Evolutionary conservation across 2,888 invertebrate genomes (phyloP).

Genomic region (Apamea epomidion): DNA sequence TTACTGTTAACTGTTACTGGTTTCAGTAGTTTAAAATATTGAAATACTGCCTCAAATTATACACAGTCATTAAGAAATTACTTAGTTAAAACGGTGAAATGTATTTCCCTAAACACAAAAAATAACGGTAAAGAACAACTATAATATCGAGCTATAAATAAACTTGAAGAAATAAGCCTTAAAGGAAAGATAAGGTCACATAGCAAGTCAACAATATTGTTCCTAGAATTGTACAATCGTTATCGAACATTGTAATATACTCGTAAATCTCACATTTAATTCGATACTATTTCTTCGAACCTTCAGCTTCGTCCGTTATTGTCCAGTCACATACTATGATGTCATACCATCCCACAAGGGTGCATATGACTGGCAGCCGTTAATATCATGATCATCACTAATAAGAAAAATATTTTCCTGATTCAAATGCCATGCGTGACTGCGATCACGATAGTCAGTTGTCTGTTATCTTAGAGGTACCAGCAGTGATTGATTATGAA

Average conservation of each 20-base stretch:
- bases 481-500: slow-evolving; percentile 41
- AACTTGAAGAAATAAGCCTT: background rate
- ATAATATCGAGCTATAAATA: background rate
- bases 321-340: slow-evolving; percentile 56
- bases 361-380: slow-evolving; percentile 8
- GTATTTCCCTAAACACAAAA: slow-evolving; percentile 12
- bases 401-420: slow-evolving; percentile 40
- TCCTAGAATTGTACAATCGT: slow-evolving; percentile 5
- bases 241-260: background rate
- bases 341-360: slow-evolving; percentile 42
- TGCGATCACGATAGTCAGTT: slow-evolving; percentile 34
- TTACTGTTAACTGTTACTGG: too few relatives aligned
- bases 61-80: slow-evolving; percentile 5
- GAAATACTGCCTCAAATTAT: slow-evolving; percentile 8
- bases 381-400: slow-evolving; percentile 27
- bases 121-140: background rate
- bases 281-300: slow-evolving; percentile 18
- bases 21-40: slow-evolving; percentile 10
- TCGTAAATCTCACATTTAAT: slow-evolving; percentile 15
- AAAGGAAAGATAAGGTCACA: background rate
- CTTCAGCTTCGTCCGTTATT: slow-evolving; percentile 15
- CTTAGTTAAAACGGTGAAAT: slow-evolving; percentile 10
- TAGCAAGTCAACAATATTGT: background rate
- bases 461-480: slow-evolving; percentile 12
- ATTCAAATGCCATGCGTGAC: slow-evolving; percentile 51